phyloP scores from a whole-genome alignment of 2,113 vertebrate species.

The Hystrix brachyura region DNA sequence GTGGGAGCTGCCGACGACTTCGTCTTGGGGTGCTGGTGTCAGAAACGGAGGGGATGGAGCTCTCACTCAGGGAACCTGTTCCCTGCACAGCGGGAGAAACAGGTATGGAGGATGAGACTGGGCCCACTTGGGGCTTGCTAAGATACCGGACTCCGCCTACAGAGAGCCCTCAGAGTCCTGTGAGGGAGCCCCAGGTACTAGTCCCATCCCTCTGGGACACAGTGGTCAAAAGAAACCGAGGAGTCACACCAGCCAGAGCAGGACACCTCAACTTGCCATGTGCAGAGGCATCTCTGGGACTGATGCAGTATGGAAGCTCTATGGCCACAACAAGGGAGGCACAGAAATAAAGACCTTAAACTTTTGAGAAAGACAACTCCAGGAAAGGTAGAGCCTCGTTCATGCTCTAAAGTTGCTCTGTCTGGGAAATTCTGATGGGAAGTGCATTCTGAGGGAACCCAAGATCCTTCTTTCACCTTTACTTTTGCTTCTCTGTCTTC shows the following conservation, averaged over 20 bases:
- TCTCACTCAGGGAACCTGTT: slow-evolving; percentile 91
- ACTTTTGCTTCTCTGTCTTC: neutral
- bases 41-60: slow-evolving; percentile 92
- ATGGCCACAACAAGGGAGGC: neutral
- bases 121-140: neutral
- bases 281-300: neutral
- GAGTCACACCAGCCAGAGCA: neutral
- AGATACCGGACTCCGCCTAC: neutral
- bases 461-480: neutral
- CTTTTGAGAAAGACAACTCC: neutral
- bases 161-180: neutral
- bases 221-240: neutral
- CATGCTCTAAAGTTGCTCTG: neutral
- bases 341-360: neutral
- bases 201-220: neutral
- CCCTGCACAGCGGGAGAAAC: slow-evolving; percentile 85
- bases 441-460: neutral
- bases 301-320: neutral
- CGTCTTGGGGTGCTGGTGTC: slow-evolving; percentile 94
- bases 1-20: slow-evolving; percentile 96
- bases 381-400: neutral
- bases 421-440: neutral
- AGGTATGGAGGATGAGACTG: neutral
- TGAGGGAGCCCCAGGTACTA: neutral
- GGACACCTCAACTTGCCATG: no score